Evolutionary conservation across 2,113 vertebrate species (phyloP), one percentile per base, ranked within the genome.

Genomic region (Hemibagrus wyckioides): DNA sequence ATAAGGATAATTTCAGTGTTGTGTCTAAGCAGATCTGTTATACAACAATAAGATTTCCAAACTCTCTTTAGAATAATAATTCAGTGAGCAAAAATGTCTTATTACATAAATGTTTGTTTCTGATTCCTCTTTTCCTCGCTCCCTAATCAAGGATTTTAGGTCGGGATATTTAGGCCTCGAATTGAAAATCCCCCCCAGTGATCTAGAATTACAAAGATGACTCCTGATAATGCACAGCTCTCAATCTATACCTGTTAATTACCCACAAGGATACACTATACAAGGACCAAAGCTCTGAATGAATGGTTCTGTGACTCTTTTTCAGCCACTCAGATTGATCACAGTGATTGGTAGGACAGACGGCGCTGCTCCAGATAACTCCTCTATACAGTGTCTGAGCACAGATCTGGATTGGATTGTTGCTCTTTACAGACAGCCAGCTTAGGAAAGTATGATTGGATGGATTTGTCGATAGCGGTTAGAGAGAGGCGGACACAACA

Each of bases 381-480:
- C 54, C 36, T 30, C 80, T 83, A 50, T 52, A 36, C 82, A 88
- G 44, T 80, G 77, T 83, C 61, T 67, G 63, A 80, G 84, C 69
- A 57, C 52, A 52, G 86, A 80, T 56, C 57, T 15, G 84, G 82
- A 82, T 87, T 80, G 83, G 79, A 83, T 89, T 85, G 84, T 87
- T 73, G 73, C 23, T 87, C 63, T 87, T 88, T 81, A 88, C 79
- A 69, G 80, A 84, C 76, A 84, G 84, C 63, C 48, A 33, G 75
- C 88, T 87, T 84, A 85, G 79, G 80, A 85, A 85, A 83, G 83
- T 85, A 88, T 87, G 89, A 92, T 90, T 86, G 86, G 90, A 88
- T 88, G 87, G 52, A 30, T 89, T 90, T 88, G 87, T 90, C 90
- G 67, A 90, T 92, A 87, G 54, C 50, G 85, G 88, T 85, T 85